Base-by-base conservation (phyloP, 1,140 invertebrate genomes). In the Lucilia sericata region DNA sequence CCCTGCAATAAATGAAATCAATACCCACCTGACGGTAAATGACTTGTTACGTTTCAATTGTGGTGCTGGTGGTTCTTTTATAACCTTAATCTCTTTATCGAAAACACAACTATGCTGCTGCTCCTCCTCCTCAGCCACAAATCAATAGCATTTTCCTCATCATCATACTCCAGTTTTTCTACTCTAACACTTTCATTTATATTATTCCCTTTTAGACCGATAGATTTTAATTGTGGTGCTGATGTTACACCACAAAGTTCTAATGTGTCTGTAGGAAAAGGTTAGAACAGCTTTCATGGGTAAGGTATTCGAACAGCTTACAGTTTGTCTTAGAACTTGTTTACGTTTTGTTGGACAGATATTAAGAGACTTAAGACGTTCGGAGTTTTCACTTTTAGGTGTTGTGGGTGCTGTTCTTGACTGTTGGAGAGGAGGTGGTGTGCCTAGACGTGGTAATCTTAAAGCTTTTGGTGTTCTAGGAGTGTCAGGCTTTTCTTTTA, bases 1-100 rank as follows among this genome's bases (percentile, higher is more conserved):
- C 2, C 5, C 5, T 42, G 42, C 42, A 42, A 2, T 49, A 14
- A 65, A 19, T 21, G 65, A 70, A 70, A 21, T 82, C 7, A 25
- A 84, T 84, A 84, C 84, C 74, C 60, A 84, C 84, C 84, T 82
- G 9, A 84, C n/a, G 10, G 78, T 76, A 81, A 84, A 84, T 9
- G 83, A 84, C 83, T 80, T 84, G 83, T 84, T 55, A 51, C 83
- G 83, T 36, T 30, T 55, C 76, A 84, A 42, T 49, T 78, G 65
- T 30, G 25, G 25, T 3, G 25, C 3, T 42, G 76, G 75, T 14
- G 83, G 83, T 13, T 74, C 83, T 25, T 84, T 84, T 36, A 84
- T 84, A n/a, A 84, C 83, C 76, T 81, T 78, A 74, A 84, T 84
- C 30, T 84, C 65, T 13, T 84, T 51, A 76, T 84, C 84, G 36